Conservation (phyloP, 2,888 invertebrate genomes). For the Siphonodentalium dalli region DNA sequence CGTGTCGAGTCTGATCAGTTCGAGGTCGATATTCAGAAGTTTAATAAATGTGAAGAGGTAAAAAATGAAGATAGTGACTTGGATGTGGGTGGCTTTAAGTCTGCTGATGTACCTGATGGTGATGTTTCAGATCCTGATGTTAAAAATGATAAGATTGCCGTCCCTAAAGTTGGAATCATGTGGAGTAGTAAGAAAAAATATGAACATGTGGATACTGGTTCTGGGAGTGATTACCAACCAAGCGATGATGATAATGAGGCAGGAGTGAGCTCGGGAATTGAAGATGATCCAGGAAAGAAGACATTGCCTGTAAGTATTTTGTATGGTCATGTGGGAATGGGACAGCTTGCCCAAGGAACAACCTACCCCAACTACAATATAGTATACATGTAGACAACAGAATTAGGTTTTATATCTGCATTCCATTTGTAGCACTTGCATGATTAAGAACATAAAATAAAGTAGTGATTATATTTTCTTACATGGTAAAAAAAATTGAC, state of each 20-base stretch:
- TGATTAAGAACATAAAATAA: no score
- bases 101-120: neutral
- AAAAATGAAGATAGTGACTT: no score
- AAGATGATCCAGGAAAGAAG: slow-evolving; percentile 30
- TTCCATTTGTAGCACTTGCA: no score
- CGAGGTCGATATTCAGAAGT: slow-evolving; percentile 28
- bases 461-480: no score
- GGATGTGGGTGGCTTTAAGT: no score
- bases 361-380: no score
- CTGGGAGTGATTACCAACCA: slow-evolving; percentile 53
- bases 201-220: slow-evolving; percentile 23
- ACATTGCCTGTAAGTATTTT: slow-evolving; percentile 40
- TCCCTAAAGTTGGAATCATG: slow-evolving; percentile 38
- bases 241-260: slow-evolving; percentile 46
- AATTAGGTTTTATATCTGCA: no score
- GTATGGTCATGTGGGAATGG: no score
- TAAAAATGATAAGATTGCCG: neutral
- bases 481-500: no score
- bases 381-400: no score
- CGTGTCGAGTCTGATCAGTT: slow-evolving; percentile 29
- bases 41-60: no score
- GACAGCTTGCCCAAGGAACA: no score
- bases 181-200: slow-evolving; percentile 29
- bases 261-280: neutral
- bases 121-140: neutral